Evolutionary conservation across 2,797 vertebrate genomes (phyloP).

Genomic region (Benthosema pterotum): DNA sequence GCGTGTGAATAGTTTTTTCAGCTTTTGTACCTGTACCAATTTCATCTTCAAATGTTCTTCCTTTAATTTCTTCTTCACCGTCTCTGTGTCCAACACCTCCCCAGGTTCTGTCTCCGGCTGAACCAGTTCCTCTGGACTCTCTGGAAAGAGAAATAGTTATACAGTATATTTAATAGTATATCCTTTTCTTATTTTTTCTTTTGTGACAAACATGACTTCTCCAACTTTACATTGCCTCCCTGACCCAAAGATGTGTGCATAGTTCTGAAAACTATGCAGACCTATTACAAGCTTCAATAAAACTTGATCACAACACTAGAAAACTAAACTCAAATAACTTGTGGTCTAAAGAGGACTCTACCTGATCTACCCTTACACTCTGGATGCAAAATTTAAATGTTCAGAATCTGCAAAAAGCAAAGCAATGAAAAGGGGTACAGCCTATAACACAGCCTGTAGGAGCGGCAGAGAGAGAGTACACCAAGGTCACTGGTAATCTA

Average conservation of each 20-base stretch:
- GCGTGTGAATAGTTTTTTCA: conserved; percentile 1
- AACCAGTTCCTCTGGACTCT: conserved; percentile 9
- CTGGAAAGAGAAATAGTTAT: conserved; percentile 1
- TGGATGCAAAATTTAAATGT: conserved; percentile 6
- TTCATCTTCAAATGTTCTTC: not conserved
- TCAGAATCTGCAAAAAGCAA: too few species aligned
- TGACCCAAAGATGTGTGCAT: conserved; percentile 2
- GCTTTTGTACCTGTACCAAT: conserved; percentile 15
- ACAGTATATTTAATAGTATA: too few species aligned
- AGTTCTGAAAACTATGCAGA: conserved; percentile 1
- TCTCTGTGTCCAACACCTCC: too few species aligned
- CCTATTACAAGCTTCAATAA: not conserved
- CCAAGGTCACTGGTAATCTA: conserved; percentile 15
- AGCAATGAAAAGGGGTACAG: conserved; percentile 20
- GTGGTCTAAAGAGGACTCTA: too few species aligned
- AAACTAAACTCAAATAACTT: conserved; percentile 7
- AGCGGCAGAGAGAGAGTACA: conserved; percentile 17
- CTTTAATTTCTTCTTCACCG: too few species aligned
- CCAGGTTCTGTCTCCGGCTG: conserved; percentile 6
- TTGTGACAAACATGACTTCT: not conserved
- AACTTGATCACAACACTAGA: conserved; percentile 10
- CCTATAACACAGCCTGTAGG: conserved; percentile 19
- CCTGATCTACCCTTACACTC: too few species aligned
- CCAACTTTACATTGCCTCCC: conserved; percentile 5
- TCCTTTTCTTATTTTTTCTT: not conserved